A percentile compares a stretch with the other conserved stretches of the same genome.
phyloP scores from a whole-genome alignment of 2,113 vertebrate genomes.

The Rhea pennata region DNA sequence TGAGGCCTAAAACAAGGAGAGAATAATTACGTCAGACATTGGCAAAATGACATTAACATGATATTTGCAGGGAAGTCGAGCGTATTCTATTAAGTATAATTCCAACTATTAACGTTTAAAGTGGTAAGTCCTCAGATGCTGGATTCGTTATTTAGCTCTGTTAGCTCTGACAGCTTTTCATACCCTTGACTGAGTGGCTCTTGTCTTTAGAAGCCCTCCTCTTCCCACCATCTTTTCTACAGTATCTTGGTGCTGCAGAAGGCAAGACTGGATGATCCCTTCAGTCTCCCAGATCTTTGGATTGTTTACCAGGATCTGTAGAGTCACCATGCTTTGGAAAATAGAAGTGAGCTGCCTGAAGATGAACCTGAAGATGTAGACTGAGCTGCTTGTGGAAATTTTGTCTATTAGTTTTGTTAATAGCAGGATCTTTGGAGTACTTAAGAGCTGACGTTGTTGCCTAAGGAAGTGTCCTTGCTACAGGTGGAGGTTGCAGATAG shows the following conservation, averaged over 20 bases:
- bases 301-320: neutral
- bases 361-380: fast-evolving
- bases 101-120: neutral
- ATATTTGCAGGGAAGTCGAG: neutral
- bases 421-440: neutral
- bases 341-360: neutral
- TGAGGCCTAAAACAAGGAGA: neutral
- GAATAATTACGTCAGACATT: neutral
- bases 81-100: neutral
- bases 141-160: neutral
- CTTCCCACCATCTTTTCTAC: neutral
- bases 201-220: neutral
- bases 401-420: neutral
- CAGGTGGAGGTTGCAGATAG: neutral
- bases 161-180: neutral
- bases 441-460: neutral
- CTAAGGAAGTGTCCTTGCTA: too few relatives aligned
- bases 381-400: neutral
- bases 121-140: neutral
- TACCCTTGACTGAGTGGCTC: neutral
- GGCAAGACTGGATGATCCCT: neutral
- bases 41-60: neutral
- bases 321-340: neutral
- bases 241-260: neutral
- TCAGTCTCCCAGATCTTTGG: neutral